Base-by-base conservation (phyloP, 1,140 invertebrate genomes). In the Calephelis nemesis region DNA sequence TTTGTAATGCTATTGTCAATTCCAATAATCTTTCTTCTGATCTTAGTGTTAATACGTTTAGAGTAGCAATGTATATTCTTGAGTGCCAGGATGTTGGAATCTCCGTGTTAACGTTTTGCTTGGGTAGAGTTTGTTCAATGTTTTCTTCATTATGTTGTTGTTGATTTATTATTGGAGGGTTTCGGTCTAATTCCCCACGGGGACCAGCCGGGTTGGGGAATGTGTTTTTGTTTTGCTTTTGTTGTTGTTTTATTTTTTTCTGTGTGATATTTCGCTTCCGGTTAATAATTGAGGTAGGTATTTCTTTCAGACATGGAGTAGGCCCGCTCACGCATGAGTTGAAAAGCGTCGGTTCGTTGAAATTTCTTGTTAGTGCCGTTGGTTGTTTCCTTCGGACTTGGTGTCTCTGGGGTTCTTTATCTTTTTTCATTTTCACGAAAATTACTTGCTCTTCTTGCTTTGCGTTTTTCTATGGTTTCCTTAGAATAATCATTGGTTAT, bases 181-280 rank as follows among this genome's bases (percentile, higher is more conserved):
- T 47, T 11, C 63, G 19, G 69, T 71, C 63, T 66, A 19, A 52
- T 70, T 48, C 47, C 68, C 69, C 69, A 66, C 72, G 69, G 58
- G 47, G 73, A 74, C 69, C 50, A 71, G 62, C 58, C 73, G 69
- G 66, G 10, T 71, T 74, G 73, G 67, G 15, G 58, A 60, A 58
- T 69, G 47, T 73, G 10, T 63, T 10, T 52, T 63, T 62, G 10
- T 52, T 62, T 19, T 50, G 48, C 49, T 66, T 12, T 62, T 60
- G 5, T 47, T 70, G 47, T 30, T 63, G 19, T 63, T 58, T 58
- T 12, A 65, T 15, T 70, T 63, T 68, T 62, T 65, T 39, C 62
- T 19, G 54, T 68, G 62, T 62, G 42, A 50, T 15, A 15, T 67
- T 67, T n/a, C 40, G 13, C 5, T 60, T 52, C 64, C 45, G 19